Evolutionary conservation across 2,888 invertebrate genomes (phyloP), one percentile per base, ranked within the genome.

Genomic region (Machimus atricapillus): DNA sequence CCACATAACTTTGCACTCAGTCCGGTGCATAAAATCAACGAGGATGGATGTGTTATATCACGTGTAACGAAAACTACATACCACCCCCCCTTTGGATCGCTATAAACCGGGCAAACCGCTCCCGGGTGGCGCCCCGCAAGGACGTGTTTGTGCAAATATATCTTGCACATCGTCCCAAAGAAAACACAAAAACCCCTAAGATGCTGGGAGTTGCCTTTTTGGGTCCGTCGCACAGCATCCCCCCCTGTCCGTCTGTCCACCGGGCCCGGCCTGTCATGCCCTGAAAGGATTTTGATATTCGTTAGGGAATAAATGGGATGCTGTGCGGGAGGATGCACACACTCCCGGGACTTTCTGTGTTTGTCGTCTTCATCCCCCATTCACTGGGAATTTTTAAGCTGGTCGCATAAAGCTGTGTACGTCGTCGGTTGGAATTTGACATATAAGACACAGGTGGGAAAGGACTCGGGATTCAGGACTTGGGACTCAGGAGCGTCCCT

Each of bases 281-380:
- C 76, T 85, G 46, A 85, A 85, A 85, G 85, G 85, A 85, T 85
- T 85, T 85, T 85, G 73, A 73, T 85, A 85, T 85, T 85, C 85
- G 74, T 85, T 85, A 74, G 74, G 85, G 85, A 83, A 73, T 73
- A 73, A 83, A 83, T 83, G 73, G 37, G 34, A 73, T 73, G 66
- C 73, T 83, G 23, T 83, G 37, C 43, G 14, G 12, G 74, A 74
- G 74, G 46, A 85, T 85, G 74, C 85, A 74, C 40, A 74, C 43
- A 23, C 74, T 43, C 74, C 7, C 52, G 40, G 12, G 43, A 74
- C 46, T 74, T 46, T 85, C 31, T 46, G 74, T 85, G 74, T 46
- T 74, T 85, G 85, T 46, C 43, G 73, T 74, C 52, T 1, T n/a
- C 37, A 8, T 37, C 5, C 43, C 43, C 8, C 46, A 46, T 85